Conservation (phyloP, 2,888 invertebrate species). For the Drosophila yooni region DNA sequence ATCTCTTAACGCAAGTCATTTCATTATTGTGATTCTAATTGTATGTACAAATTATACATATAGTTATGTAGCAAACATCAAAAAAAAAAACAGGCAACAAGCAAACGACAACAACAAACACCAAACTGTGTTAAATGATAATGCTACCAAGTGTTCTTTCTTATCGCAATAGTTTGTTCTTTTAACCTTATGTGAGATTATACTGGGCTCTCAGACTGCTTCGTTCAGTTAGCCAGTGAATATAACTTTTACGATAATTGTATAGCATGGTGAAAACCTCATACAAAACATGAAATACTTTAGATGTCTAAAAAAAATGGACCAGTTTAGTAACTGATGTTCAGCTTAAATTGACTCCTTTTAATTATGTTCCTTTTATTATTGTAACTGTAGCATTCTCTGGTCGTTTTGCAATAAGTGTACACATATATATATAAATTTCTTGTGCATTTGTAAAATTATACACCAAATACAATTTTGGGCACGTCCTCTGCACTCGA, state of each 20-base stretch:
- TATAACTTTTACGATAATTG: not conserved
- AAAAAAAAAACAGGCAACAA: conserved; percentile 1
- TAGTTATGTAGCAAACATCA: conserved; percentile 13
- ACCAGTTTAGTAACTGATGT: conserved; percentile 1
- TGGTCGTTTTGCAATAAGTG: conserved; percentile 24
- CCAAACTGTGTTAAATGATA: conserved; percentile 14
- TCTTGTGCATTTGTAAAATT: conserved; percentile 63
- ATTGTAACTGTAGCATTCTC: conserved; percentile 1
- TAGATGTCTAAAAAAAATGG: not conserved
- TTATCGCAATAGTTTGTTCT: conserved; percentile 3
- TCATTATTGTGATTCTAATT: conserved; percentile 69
- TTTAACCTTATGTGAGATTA: conserved; percentile 1
- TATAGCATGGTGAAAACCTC: not conserved
- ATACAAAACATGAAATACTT: not conserved
- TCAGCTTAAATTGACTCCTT: not conserved
- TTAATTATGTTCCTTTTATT: conserved; percentile 4
- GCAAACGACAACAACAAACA: conserved; percentile 6
- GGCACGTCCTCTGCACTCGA: conserved; percentile 24
- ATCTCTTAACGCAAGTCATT: conserved; percentile 66
- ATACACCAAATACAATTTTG: conserved; percentile 47
- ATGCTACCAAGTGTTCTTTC: conserved; percentile 15
- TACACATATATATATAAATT: conserved; percentile 9
- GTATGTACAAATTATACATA: conserved; percentile 28
- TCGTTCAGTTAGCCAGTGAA: conserved; percentile 6
- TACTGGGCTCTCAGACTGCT: not conserved